These are phyloP conservation scores for Macropodus opercularis DNA, from an alignment of 2,797 vertebrate genomes.

Conservation along the genomic window DNA sequence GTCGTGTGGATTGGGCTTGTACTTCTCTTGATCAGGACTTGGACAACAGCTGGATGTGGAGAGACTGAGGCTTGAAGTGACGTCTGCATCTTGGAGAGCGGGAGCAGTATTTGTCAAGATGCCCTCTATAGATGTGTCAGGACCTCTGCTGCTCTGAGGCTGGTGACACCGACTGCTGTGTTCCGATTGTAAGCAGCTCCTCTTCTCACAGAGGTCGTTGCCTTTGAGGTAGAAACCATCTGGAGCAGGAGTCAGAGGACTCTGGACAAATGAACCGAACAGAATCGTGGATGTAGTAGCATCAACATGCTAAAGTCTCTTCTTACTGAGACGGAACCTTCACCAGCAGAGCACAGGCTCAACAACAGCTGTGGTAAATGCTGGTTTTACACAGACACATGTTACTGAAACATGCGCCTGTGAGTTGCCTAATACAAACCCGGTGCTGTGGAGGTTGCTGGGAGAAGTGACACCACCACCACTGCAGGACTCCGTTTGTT, in stretches of 20 bases:
- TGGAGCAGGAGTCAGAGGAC: conserved; percentile 66
- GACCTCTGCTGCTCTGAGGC: background rate
- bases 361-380: too few relatives aligned
- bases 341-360: too few relatives aligned
- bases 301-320: too few relatives aligned
- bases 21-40: background rate
- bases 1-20: conserved; percentile 1
- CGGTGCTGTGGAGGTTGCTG: conserved; percentile 42
- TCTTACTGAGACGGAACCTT: too few relatives aligned
- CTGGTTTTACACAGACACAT: too few relatives aligned
- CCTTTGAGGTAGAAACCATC: conserved; percentile 3
- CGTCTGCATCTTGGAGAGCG: conserved; percentile 22
- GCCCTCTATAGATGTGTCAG: background rate
- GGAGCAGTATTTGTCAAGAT: conserved; percentile 1
- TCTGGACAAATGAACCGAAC: conserved; percentile 70
- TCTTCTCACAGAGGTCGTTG: background rate
- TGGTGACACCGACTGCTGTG: too few relatives aligned
- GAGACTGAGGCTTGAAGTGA: background rate
- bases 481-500: conserved; percentile 63
- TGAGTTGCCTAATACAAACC: too few relatives aligned
- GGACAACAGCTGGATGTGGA: background rate
- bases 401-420: too few relatives aligned
- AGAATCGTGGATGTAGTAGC: background rate
- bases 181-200: background rate
- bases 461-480: conserved; percentile 72